Conservation (phyloP, 2,888 invertebrate genomes). For the Euphydryas editha region DNA sequence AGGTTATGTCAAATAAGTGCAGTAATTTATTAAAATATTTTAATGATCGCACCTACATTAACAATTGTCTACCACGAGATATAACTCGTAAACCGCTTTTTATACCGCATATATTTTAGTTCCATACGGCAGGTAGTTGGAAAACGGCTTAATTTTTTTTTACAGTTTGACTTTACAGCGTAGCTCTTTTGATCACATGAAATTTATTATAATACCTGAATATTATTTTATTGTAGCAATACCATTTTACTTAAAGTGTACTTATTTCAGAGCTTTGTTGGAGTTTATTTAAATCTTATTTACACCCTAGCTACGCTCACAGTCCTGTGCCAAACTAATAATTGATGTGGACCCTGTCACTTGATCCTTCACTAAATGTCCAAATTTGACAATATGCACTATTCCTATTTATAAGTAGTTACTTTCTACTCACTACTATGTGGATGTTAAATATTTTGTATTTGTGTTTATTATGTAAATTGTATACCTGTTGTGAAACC, state of each 20-base stretch:
- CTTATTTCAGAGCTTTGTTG: no score
- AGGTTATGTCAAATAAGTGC: background rate
- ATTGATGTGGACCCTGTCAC: background rate
- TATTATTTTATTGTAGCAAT: no score
- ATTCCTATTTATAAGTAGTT: constrained; percentile 43
- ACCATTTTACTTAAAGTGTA: no score
- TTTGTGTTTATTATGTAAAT: constrained; percentile 16
- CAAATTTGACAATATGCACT: constrained; percentile 39
- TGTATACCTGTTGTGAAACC: background rate
- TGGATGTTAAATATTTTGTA: constrained; percentile 18
- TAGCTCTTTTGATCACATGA: background rate
- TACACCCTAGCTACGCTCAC: background rate
- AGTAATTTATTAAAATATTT: background rate
- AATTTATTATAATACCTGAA: no score
- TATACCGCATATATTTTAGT: constrained; percentile 5
- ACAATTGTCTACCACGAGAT: background rate
- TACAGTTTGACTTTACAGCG: background rate
- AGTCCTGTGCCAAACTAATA: constrained; percentile 7
- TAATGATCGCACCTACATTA: constrained; percentile 2
- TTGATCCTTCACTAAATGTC: constrained; percentile 22
- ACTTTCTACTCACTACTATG: constrained; percentile 33
- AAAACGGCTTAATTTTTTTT: background rate
- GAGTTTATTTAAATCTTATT: background rate
- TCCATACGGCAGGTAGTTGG: background rate
- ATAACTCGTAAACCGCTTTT: constrained; percentile 12